Percentiles rank a stretch among this genome's conserved stretches.
Evolutionary conservation across 2,888 invertebrate species (phyloP).

Genomic region (Lasioglossum morio): DNA sequence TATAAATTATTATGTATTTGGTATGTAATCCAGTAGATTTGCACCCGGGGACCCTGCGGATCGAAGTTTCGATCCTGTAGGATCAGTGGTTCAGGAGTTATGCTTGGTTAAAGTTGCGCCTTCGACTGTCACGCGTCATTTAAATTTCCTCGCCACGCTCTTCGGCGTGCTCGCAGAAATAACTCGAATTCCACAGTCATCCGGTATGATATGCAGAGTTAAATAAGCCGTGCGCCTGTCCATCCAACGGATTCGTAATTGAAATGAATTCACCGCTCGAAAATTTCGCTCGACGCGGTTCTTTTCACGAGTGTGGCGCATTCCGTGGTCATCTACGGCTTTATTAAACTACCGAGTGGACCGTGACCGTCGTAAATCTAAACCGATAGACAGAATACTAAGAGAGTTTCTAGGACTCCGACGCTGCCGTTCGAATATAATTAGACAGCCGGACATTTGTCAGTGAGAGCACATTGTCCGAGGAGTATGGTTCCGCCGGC

Average conservation of each 20-base stretch:
- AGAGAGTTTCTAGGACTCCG: constrained; percentile 25
- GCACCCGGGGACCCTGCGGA: too few relatives aligned
- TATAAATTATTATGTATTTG: too few relatives aligned
- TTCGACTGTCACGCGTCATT: background rate
- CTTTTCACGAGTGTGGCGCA: constrained; percentile 48
- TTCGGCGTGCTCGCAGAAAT: background rate
- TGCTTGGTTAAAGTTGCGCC: too few relatives aligned
- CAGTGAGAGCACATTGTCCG: constrained; percentile 50
- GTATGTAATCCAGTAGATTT: too few relatives aligned
- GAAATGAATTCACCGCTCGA: constrained; percentile 54
- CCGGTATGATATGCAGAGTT: constrained; percentile 20
- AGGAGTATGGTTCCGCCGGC: constrained; percentile 44
- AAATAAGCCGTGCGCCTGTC: constrained; percentile 28
- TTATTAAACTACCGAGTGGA: constrained; percentile 59
- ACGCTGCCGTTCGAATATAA: constrained; percentile 29
- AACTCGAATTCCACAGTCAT: constrained; percentile 33
- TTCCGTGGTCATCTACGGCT: constrained; percentile 50
- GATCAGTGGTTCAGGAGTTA: too few relatives aligned
- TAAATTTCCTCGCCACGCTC: background rate
- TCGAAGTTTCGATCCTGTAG: too few relatives aligned
- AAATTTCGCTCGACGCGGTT: constrained; percentile 42
- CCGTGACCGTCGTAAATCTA: constrained; percentile 61
- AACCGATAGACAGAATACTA: constrained; percentile 1
- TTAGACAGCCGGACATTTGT: constrained; percentile 56
- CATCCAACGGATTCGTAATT: constrained; percentile 35